Conservation (phyloP, 2,113 vertebrate species). For the Scolopax mira region DNA sequence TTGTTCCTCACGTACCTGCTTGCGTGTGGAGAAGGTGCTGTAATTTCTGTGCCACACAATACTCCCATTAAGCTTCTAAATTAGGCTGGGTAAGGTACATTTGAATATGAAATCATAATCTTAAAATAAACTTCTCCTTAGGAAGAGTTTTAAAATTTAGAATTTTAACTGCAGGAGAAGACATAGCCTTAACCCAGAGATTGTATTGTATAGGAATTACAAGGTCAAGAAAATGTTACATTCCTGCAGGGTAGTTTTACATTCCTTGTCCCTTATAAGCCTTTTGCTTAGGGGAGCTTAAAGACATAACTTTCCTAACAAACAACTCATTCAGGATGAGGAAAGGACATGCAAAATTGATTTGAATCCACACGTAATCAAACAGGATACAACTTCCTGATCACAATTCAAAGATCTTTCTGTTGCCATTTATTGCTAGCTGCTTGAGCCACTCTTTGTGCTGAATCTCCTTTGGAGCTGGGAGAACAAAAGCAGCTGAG, state of each 20-base stretch:
- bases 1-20: not conserved
- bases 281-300: conserved; percentile 67
- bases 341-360: not conserved
- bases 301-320: conserved; percentile 58
- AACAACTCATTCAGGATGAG: conserved; percentile 51
- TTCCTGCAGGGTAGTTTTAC: conserved; percentile 63
- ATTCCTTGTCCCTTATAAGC: conserved; percentile 69
- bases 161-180: not conserved
- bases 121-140: conserved; percentile 7
- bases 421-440: not conserved
- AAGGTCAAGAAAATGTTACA: conserved; percentile 71
- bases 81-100: not conserved
- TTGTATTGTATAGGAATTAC: conserved; percentile 56
- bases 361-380: not conserved
- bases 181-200: not conserved
- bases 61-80: not conserved
- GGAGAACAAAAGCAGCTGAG: not conserved
- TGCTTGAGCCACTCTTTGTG: not conserved
- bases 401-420: not conserved
- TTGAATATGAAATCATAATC: not conserved
- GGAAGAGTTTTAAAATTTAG: conserved; percentile 19
- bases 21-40: not conserved
- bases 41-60: not conserved
- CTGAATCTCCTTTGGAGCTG: not conserved
- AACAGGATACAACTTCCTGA: not conserved